Base-by-base conservation (phyloP, 2,888 invertebrate genomes). In the Bedellia somnulentella region DNA sequence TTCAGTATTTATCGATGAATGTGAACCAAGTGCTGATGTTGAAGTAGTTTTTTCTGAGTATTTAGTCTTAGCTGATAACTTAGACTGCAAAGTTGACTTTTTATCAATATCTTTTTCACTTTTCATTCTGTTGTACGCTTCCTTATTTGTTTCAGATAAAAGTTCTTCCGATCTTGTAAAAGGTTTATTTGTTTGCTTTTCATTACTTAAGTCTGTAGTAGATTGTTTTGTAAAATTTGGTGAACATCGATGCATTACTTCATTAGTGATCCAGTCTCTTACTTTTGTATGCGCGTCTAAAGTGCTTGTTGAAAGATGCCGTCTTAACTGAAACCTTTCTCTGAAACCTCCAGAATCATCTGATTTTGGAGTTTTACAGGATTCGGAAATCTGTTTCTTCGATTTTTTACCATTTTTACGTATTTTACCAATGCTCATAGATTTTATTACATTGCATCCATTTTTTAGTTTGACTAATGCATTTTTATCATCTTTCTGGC, bases 231-330 rank as follows among this genome's bases (percentile, higher is more conserved):
- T 50, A 49, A 83, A 81, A 36, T 79, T 80, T 1, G 86, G 86
- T 29, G 86, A 85, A 45, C 83, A 85, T 49, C 84, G 80, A 41
- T 85, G 82, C 46, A 85, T 83, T 18, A 87, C 84, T 55, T 89
- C 88, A 39, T 87, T 85, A 1, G 87, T 82, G 43, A 92, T 91
- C 92, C 92, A 91, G 43, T 91, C 89, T 37, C 85, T 80, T 1
- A 92, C 91, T 77, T 91, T 91, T 9, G 89, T 86, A 49, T 90
- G 87, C 0, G 91, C 87, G 54, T 92, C 91, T 38, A 92, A 82
- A 1, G 91, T 91, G 37, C 89, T 89, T 4, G 81, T 82, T 4
- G 89, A 89, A 47, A 87, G 79, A 55, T 88, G 86, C 13, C 88
- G 61, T 12, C 85, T 79, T 15, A 87, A 58, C 51, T 85, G 83